Conservation (phyloP, 2,113 vertebrate species). For the Sterna hirundo region DNA sequence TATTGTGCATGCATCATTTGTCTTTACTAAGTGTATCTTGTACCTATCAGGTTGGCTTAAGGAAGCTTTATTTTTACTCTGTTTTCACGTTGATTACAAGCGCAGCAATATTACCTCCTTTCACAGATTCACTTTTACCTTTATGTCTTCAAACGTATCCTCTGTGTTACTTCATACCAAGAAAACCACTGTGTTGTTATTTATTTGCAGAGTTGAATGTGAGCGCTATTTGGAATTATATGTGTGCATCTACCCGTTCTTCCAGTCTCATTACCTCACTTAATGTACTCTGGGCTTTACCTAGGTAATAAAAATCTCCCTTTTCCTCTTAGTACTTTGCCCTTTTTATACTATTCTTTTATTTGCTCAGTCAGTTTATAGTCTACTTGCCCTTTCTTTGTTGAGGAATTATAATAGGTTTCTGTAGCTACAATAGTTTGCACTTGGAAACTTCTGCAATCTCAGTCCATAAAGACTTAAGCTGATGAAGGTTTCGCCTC, state of each 20-base stretch:
- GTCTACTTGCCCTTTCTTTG: constrained; percentile 41
- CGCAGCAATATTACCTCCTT: not conserved
- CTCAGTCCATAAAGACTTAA: constrained; percentile 19
- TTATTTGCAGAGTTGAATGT: not conserved
- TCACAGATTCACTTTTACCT: not conserved
- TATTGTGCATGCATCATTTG: not conserved
- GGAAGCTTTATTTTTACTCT: not conserved
- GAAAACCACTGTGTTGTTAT: not conserved
- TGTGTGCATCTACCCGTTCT: not conserved
- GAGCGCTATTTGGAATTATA: not conserved
- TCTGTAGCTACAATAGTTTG: constrained; percentile 17
- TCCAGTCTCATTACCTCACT: constrained; percentile 7
- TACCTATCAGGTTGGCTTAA: not conserved
- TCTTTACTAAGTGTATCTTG: not conserved
- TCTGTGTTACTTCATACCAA: not conserved
- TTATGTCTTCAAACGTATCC: not conserved
- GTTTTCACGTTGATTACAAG: not conserved
- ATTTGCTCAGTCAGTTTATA: constrained; percentile 52
- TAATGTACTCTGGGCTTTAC: constrained; percentile 19
- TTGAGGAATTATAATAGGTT: constrained; percentile 18
- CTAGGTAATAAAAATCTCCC: constrained; percentile 31
- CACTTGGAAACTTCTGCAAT: not conserved
- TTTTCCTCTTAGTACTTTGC: constrained; percentile 29
- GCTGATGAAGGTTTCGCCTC: not conserved
- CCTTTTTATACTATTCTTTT: constrained; percentile 36